A percentile compares a stretch with the other conserved stretches of the same genome.
phyloP scores from a whole-genome alignment of 2,888 invertebrate genomes.

The Thymelicus sylvestris region DNA sequence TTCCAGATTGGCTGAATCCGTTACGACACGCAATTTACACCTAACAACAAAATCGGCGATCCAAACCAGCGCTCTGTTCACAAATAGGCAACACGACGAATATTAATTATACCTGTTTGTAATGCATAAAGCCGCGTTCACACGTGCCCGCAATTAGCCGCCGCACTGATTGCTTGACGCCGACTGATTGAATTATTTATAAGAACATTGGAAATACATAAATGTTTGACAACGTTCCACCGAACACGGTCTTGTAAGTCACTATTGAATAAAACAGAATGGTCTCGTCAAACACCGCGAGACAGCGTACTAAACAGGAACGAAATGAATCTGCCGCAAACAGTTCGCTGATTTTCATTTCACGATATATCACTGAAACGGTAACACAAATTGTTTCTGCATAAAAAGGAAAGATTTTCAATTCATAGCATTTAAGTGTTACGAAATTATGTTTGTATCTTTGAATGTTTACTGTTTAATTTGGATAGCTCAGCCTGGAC shows the following conservation, averaged over 20 bases:
- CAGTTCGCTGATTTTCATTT: too few species aligned
- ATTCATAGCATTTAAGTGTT: too few species aligned
- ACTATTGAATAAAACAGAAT: background rate
- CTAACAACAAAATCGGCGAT: conserved; percentile 12
- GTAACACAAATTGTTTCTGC: too few species aligned
- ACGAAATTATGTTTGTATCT: too few species aligned
- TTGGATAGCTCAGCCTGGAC: too few species aligned
- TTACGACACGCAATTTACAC: conserved; percentile 11
- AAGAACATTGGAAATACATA: conserved; percentile 13
- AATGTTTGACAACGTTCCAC: background rate
- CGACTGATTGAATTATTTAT: conserved; percentile 20
- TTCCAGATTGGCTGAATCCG: background rate
- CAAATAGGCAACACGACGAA: conserved; percentile 23
- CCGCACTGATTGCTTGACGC: conserved; percentile 17
- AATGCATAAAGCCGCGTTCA: conserved; percentile 25
- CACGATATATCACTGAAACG: too few species aligned
- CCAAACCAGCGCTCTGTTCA: conserved; percentile 7
- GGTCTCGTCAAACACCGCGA: background rate
- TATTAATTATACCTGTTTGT: conserved; percentile 25
- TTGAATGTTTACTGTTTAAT: too few species aligned
- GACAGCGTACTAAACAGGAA: too few species aligned
- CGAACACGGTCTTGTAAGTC: too few species aligned
- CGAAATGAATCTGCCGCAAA: too few species aligned
- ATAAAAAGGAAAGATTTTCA: too few species aligned
- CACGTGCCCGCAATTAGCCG: conserved; percentile 32